Conservation (phyloP, 1,140 invertebrate genomes). For the Scylla paramamosain region DNA sequence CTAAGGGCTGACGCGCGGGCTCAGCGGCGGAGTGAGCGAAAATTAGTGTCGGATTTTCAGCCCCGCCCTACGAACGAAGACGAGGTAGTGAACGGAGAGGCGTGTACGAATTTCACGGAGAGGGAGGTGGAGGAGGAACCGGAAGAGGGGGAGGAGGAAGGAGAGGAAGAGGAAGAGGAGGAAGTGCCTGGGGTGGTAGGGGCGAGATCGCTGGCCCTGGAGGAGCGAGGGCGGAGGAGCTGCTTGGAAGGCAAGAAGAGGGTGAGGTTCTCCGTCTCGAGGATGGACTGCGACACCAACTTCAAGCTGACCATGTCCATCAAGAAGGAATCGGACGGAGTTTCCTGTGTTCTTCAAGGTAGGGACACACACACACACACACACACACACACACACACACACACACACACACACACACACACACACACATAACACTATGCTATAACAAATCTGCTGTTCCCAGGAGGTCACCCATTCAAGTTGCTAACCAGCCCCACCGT, state of each 20-base stretch:
- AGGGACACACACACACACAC: background rate
- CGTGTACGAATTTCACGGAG: background rate
- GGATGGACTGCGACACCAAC: conserved; percentile 65
- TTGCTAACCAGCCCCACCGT: too few relatives aligned
- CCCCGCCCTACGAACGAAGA: background rate
- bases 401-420: background rate
- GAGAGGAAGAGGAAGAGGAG: conserved; percentile 30
- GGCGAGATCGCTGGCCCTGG: conserved; percentile 28
- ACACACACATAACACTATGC: background rate
- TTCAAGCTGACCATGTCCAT: conserved; percentile 73
- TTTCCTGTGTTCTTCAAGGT: conserved; percentile 72
- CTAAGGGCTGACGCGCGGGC: background rate
- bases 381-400: conserved; percentile 18
- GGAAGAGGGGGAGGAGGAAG: background rate
- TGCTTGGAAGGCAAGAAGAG: conserved; percentile 54
- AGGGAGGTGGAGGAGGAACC: background rate
- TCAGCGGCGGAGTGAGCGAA: background rate
- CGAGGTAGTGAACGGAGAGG: background rate
- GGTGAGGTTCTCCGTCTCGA: conserved; percentile 60
- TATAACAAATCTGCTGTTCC: too few relatives aligned
- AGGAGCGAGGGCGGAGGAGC: conserved; percentile 17
- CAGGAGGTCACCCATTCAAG: too few relatives aligned
- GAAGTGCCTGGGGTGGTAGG: background rate
- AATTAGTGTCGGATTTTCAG: background rate
- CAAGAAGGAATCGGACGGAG: conserved; percentile 69